Conservation (phyloP, 2,113 vertebrate genomes). For the Rattus norvegicus region GRCr8 NC_086030.1:20180001-20180500, state of each 20-base stretch:
- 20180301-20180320: background rate
- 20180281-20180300: constrained; percentile 6
- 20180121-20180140: background rate
- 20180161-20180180: background rate
- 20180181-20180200: rapidly evolving
- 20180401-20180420: constrained; percentile 74
- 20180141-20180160: background rate
- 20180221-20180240: rapidly evolving
- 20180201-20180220: rapidly evolving
- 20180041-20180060: background rate
- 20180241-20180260: background rate
- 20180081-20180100: background rate
- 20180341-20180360: constrained; percentile 76
- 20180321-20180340: constrained; percentile 44
- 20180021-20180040: background rate
- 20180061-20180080: background rate
- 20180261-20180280: background rate
- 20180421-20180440: constrained; percentile 70
- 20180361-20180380: constrained; percentile 80
- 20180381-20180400: constrained; percentile 86
- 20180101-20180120: background rate
- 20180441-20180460: constrained; percentile 78
- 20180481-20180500: constrained; percentile 84
- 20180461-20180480: constrained; percentile 84
- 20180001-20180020: background rate